Percentiles rank a stretch among this genome's conserved stretches.
These are phyloP conservation scores for Vulpes lagopus DNA, from an alignment of 2,113 vertebrate genomes.

Conservation along the genomic window DNA sequence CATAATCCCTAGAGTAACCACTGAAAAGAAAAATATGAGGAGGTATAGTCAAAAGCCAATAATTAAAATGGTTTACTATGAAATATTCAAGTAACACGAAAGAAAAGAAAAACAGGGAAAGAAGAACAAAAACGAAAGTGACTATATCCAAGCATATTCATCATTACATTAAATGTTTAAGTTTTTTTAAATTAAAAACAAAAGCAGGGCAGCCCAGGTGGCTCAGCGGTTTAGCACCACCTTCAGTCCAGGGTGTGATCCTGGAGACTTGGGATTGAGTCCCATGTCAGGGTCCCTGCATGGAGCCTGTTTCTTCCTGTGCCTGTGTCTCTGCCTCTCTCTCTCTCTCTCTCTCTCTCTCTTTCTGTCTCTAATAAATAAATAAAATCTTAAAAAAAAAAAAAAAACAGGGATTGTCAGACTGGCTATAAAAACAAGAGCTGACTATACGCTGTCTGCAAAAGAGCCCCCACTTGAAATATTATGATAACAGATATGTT, in stretches of 20 bases:
- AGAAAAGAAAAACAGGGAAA: background rate
- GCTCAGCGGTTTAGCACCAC: no score
- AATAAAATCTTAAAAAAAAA: no score
- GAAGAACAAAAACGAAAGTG: background rate
- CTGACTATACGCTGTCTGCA: background rate
- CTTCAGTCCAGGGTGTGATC: no score
- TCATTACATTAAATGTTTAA: background rate
- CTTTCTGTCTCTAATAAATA: no score
- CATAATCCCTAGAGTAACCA: background rate
- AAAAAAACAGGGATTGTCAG: background rate
- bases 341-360: no score
- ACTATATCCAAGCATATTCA: background rate
- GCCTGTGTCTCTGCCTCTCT: no score
- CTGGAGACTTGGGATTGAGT: no score
- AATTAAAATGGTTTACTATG: constrained; percentile 15
- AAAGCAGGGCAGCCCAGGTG: background rate
- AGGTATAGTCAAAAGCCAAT: background rate
- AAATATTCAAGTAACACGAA: constrained; percentile 23
- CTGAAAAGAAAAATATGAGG: background rate
- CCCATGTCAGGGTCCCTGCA: no score
- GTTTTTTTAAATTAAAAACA: background rate
- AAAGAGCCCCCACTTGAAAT: background rate
- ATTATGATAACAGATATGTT: background rate
- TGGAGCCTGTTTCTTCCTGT: no score
- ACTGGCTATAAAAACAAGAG: background rate